Percentiles rank a stretch among this genome's conserved stretches.
Evolutionary conservation across 2,113 vertebrate species (phyloP).

Genomic region (Platycercus adscitus): DNA sequence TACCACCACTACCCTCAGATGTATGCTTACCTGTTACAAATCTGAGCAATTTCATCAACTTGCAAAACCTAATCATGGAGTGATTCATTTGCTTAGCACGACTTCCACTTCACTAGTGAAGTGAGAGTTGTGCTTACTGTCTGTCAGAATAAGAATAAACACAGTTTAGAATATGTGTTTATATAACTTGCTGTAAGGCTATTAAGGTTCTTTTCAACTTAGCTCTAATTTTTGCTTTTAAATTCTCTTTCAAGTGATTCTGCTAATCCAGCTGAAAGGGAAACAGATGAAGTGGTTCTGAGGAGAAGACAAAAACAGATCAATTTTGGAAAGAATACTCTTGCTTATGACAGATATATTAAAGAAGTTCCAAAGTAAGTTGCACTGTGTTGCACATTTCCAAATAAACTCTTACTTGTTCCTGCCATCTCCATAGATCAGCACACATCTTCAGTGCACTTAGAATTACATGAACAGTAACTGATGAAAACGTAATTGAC

Average conservation of each 20-base stretch:
- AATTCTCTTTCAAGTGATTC: conserved; percentile 86
- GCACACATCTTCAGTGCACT: not conserved
- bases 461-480: not conserved
- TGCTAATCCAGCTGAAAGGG: conserved; percentile 74
- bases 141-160: not conserved
- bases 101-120: not conserved
- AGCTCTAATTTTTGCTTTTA: not conserved
- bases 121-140: not conserved
- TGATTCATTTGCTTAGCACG: not conserved
- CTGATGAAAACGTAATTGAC: not conserved
- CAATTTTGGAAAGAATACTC: conserved; percentile 97
- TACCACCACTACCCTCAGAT: not conserved
- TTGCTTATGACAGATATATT: conserved; percentile 92
- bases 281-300: conserved; percentile 89
- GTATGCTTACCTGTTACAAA: not conserved
- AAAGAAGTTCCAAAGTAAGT: conserved; percentile 91
- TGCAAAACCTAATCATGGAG: not conserved
- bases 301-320: conserved; percentile 96
- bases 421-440: rapidly evolving
- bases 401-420: not conserved
- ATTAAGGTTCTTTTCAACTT: not conserved
- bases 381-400: not conserved
- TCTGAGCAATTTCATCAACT: not conserved
- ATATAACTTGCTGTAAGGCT: not conserved
- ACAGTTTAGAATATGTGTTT: not conserved